Conservation (phyloP, 1,140 invertebrate genomes). For the Drosophila lini region DNA sequence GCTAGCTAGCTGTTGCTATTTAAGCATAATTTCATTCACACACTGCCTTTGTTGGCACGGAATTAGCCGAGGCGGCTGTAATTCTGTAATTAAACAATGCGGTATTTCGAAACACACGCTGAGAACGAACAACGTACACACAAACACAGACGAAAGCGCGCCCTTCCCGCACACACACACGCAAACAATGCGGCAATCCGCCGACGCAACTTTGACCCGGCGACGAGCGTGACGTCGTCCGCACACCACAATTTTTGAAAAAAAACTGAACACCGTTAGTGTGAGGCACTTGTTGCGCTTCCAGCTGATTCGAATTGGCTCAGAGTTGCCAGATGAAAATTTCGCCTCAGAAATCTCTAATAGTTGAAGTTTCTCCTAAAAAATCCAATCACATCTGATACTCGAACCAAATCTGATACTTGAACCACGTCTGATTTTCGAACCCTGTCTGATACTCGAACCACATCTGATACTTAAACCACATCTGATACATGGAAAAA, state of each 20-base stretch:
- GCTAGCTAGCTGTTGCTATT: conserved; percentile 22
- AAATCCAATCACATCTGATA: too few species aligned
- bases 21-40: conserved; percentile 43
- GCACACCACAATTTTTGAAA: not conserved
- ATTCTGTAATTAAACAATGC: conserved; percentile 47
- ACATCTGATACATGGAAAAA: too few species aligned
- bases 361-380: too few species aligned
- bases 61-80: conserved; percentile 40
- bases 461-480: too few species aligned
- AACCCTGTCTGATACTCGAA: too few species aligned
- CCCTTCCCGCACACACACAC: conserved; percentile 33
- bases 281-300: conserved; percentile 15
- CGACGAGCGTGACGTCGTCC: conserved; percentile 6
- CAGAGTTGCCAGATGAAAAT: not conserved
- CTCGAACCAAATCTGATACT: too few species aligned
- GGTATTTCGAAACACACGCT: conserved; percentile 50
- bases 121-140: conserved; percentile 27
- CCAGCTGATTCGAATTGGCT: not conserved
- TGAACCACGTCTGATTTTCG: too few species aligned
- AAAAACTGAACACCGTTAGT: not conserved
- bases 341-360: too few species aligned
- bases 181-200: conserved; percentile 38
- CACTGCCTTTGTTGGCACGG: conserved; percentile 36
- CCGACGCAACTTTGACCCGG: conserved; percentile 35
- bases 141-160: conserved; percentile 17